These are phyloP conservation scores for Marasmarcha lunaedactyla DNA, from an alignment of 2,888 invertebrate genomes.

Conservation along the genomic window DNA sequence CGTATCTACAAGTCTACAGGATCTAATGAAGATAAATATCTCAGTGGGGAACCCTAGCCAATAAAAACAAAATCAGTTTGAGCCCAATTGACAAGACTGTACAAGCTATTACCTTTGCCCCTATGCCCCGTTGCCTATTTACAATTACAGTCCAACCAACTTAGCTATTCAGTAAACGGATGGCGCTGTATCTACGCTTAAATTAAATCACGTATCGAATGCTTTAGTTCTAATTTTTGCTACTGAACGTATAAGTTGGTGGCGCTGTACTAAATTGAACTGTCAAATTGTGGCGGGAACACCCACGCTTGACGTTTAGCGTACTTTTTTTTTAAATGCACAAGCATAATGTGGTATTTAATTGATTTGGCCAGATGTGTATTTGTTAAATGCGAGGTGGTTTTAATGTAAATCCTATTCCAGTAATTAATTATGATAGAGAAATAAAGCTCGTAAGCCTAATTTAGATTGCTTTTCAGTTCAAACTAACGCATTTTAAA, in stretches of 20 bases:
- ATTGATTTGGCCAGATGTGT: neutral
- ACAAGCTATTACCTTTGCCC: slow-evolving; percentile 30
- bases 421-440: neutral
- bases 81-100: slow-evolving; percentile 58
- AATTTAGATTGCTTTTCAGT: no score
- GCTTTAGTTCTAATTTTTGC: no score
- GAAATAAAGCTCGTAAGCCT: no score
- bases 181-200: slow-evolving; percentile 21
- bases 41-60: slow-evolving; percentile 42
- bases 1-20: slow-evolving; percentile 46
- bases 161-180: slow-evolving; percentile 30
- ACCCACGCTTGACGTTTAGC: slow-evolving; percentile 40
- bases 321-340: slow-evolving; percentile 27
- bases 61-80: slow-evolving; percentile 64
- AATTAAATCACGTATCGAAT: neutral
- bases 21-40: slow-evolving; percentile 65
- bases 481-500: no score
- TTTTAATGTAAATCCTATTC: neutral
- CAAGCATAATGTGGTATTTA: neutral
- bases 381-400: no score
- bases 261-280: no score
- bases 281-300: slow-evolving; percentile 19
- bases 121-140: slow-evolving; percentile 15
- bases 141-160: no score
- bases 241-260: no score